Evolutionary conservation across 2,888 invertebrate species (phyloP), one percentile per base, ranked within the genome.

Genomic region (Sacculina carcini): DNA sequence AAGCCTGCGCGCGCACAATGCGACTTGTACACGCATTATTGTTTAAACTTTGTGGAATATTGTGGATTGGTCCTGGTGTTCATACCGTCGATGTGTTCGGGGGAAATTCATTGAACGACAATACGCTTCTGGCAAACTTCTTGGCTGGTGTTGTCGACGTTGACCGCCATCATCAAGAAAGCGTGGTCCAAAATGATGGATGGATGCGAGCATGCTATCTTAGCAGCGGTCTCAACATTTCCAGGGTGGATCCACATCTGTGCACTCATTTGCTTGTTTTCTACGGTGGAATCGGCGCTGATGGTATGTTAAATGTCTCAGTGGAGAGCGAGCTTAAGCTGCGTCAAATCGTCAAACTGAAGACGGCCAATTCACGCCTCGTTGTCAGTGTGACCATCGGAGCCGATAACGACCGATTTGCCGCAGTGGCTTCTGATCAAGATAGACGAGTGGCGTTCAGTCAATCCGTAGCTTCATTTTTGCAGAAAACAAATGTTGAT

Each of bases 351-450:
- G n/a, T 40, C 24, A 40, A 14, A 26, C 40, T 23, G 14, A n/a
- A 40, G 3, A 7, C 24, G 26, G 14, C 14, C 5, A 44, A 44
- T 12, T 19, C 44, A 1, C 2, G 10, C 28, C 28, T 44, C 16
- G 16, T 9, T 10, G 28, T 44, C 28, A 19, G 26, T 4, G 16
- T 44, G 44, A 28, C 44, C 9, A 16, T 28, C 9, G 28, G 16
- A 2, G 16, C n/a, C 2, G 1, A 16, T 4, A n/a, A 5, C 28
- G 44, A 44, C 44, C 9, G 3, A 19, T 44, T 28, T 19, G 44
- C 44, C 16, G 16, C 16, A 19, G 28, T 19, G 4, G 44, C 44
- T 7, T 26, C 53, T 59, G 31, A n/a, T 12, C 12, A 28, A 26
- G 28, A n/a, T 12, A 28, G 28, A 9, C 44, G 44, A 3, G 44